Evolutionary conservation across 92 coral and sea anemone genomes (phyloP).

Genomic region (Phymanthus crucifer): DNA sequence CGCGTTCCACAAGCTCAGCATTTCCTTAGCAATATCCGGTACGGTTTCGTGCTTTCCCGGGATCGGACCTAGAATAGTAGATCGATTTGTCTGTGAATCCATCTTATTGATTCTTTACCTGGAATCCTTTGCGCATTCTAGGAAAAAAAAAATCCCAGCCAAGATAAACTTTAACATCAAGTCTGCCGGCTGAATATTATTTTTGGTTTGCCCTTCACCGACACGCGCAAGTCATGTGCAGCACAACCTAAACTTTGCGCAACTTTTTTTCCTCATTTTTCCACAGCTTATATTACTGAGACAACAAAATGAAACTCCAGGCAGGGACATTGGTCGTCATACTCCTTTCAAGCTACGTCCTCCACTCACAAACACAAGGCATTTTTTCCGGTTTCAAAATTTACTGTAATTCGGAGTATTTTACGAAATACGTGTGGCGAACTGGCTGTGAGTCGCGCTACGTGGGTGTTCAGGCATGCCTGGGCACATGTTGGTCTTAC

Average conservation of each 20-base stretch:
- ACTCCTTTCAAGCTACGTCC: neutral
- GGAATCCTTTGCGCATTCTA: too few species aligned
- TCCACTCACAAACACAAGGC: slow-evolving; percentile 11
- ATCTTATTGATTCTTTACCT: too few species aligned
- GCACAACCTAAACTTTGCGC: neutral
- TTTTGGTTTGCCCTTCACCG: neutral
- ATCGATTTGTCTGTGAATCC: too few species aligned
- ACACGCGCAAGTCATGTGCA: slow-evolving; percentile 7
- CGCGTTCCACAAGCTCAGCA: too few species aligned
- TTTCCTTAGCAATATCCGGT: too few species aligned
- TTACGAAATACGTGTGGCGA: slow-evolving; percentile 28
- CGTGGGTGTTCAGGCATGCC: slow-evolving; percentile 66
- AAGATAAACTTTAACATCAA: neutral
- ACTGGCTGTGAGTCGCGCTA: slow-evolving; percentile 59
- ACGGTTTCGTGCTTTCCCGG: too few species aligned
- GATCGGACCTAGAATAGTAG: too few species aligned
- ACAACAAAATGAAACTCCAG: neutral
- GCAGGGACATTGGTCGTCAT: neutral
- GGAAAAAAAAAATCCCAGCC: neutral
- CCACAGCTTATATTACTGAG: neutral
- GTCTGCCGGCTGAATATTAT: neutral
- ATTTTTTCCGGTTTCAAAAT: slow-evolving; percentile 48
- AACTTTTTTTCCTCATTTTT: neutral
- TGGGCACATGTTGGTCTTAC: slow-evolving; percentile 79
- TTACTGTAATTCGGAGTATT: slow-evolving; percentile 70